phyloP scores from a whole-genome alignment of 2,113 vertebrate genomes.

The Motacilla alba region DNA sequence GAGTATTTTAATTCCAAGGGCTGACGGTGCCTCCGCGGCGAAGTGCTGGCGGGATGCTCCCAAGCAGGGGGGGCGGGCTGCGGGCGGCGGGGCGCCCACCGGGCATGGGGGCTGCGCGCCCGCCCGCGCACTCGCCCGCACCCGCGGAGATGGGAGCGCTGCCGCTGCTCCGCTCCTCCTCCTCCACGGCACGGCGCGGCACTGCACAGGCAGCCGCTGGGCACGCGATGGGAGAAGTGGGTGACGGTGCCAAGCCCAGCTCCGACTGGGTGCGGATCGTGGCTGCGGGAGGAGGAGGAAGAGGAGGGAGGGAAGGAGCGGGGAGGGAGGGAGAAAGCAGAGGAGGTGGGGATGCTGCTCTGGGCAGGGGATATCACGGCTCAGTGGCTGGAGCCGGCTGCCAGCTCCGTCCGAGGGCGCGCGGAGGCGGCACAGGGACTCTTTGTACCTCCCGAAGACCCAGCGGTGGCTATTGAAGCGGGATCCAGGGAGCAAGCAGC shows the following conservation, averaged over 20 bases:
- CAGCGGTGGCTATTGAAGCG: not conserved
- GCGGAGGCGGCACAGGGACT: not conserved
- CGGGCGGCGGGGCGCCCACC: not conserved
- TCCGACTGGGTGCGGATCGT: constrained; percentile 51
- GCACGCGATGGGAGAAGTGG: not conserved
- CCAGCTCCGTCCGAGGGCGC: not conserved
- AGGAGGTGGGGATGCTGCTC: constrained; percentile 31
- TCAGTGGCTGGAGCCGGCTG: not conserved
- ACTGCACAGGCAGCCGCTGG: not conserved
- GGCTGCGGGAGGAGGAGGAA: constrained; percentile 28
- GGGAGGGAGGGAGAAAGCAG: not conserved
- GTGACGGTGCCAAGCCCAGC: not conserved
- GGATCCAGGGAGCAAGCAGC: not conserved
- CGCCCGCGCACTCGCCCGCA: constrained; percentile 1
- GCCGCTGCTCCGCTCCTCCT: not conserved
- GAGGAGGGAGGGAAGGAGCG: not conserved
- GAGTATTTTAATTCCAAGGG: constrained; percentile 57
- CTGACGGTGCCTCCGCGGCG: not conserved
- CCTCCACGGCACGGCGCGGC: not conserved
- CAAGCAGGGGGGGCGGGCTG: not conserved
- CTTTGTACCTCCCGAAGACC: constrained; percentile 10
- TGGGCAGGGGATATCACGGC: not conserved
- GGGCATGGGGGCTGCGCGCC: constrained; percentile 20
- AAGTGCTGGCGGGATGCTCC: constrained; percentile 4
- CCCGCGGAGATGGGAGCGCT: not conserved